Base-by-base conservation (phyloP, 2,888 invertebrate species). In the Acanthosoma haemorrhoidale region DNA sequence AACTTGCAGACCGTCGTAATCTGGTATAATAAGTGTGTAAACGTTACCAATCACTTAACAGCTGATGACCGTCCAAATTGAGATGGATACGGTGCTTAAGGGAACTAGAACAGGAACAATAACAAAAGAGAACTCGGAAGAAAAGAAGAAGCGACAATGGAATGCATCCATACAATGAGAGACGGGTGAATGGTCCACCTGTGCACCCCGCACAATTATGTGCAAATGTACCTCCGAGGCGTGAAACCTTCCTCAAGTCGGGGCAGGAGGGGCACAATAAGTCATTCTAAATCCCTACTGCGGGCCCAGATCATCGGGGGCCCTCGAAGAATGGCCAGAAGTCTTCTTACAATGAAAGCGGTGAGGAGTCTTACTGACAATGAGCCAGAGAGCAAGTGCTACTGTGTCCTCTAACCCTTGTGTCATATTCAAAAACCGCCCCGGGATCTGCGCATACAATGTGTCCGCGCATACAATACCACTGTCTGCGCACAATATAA, bases 371-470 rank as follows among this genome's bases (percentile, higher is more conserved):
- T n/a, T n/a, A 51, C 51, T 51, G 21, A 51, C 51, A 51, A 51
- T 51, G 51, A n/a, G n/a, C n/a, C n/a, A 25, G 29, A 5, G 51
- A 51, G 51, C 51, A 51, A 51, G 51, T 51, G 51, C 51, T 51
- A 51, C 51, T 51, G 51, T 51, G n/a, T n/a, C n/a, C n/a, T 25
- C 51, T 51, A 51, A 51, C 51, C 51, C 51, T 51, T 51, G 51
- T 51, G 51, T 51, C 51, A 51, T 51, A 51, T 51, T 51, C 51
- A 51, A 51, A 51, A 51, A 51, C 51, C 51, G 51, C 51, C 51
- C 51, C 25, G 51, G 51, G 51, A 51, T 51, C 25, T 25, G 25
- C 29, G 25, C 51, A 25, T 25, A 13, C 21, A 21, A 51, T 25
- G 21, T 21, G 21, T 25, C 3, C 29, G 51, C 51, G 25, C 15